Percentiles rank a stretch among this genome's conserved stretches.
Conservation (phyloP, 2,797 vertebrate genomes). For the Alcedo quadribrachys region DNA sequence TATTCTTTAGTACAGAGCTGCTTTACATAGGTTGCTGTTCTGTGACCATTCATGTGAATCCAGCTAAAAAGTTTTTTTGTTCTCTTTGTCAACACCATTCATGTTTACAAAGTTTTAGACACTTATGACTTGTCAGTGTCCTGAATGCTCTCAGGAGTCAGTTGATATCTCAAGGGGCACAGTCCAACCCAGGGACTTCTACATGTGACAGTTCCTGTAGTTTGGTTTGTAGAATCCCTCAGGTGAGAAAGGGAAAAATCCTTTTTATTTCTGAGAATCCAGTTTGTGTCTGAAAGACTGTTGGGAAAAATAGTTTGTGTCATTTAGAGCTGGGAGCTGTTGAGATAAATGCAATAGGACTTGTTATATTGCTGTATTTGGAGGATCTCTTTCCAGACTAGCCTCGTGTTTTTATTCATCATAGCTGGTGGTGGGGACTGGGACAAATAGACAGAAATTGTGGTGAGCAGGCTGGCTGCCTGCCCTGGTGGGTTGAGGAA, state of each 20-base stretch:
- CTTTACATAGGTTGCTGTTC: not conserved
- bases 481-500: fast-evolving
- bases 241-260: not conserved
- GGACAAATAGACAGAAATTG: not conserved
- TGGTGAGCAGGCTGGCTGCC: not conserved
- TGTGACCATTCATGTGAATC: not conserved
- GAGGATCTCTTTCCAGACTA: not conserved
- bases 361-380: not conserved
- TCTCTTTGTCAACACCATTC: not conserved
- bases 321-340: not conserved
- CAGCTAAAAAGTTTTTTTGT: not conserved
- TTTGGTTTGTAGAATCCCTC: not conserved
- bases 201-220: not conserved
- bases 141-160: not conserved
- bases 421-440: not conserved
- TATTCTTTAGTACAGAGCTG: not conserved
- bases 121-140: fast-evolving
- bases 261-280: not conserved
- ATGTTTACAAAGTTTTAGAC: not conserved
- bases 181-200: not conserved
- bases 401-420: not conserved
- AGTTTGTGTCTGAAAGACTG: not conserved
- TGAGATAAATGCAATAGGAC: fast-evolving
- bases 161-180: not conserved
- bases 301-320: not conserved